phyloP scores from a whole-genome alignment of 2,888 invertebrate genomes.

The Dilophus febrilis region DNA sequence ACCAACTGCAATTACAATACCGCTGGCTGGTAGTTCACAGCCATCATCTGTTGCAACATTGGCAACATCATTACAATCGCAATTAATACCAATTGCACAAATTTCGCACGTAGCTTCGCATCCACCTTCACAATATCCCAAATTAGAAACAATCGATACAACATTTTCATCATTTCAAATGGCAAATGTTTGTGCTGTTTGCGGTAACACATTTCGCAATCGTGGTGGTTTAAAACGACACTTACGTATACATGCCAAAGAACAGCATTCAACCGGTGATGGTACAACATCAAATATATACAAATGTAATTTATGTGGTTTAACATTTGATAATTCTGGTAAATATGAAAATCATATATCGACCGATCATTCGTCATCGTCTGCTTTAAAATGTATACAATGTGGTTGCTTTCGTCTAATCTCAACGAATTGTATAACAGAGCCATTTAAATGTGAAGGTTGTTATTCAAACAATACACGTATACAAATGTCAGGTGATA shows the following conservation, averaged over 20 bases:
- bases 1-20: too few species aligned
- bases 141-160: too few species aligned
- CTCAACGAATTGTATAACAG: background rate
- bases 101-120: too few species aligned
- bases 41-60: too few species aligned
- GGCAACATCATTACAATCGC: too few species aligned
- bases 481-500: background rate
- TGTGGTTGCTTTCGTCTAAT: constrained; percentile 3
- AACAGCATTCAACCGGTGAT: background rate
- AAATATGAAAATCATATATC: constrained; percentile 1
- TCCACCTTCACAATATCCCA: too few species aligned
- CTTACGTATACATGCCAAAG: background rate
- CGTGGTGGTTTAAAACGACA: background rate
- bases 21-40: too few species aligned
- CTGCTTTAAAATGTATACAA: constrained; percentile 3
- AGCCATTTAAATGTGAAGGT: constrained; percentile 3
- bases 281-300: background rate
- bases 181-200: background rate
- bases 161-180: too few species aligned
- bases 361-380: background rate
- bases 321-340: background rate
- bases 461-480: background rate
- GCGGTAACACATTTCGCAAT: constrained; percentile 1
- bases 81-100: too few species aligned
- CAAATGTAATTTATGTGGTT: constrained; percentile 3